Conservation (phyloP, 2,797 vertebrate genomes). For the Antrozous pallidus region DNA sequence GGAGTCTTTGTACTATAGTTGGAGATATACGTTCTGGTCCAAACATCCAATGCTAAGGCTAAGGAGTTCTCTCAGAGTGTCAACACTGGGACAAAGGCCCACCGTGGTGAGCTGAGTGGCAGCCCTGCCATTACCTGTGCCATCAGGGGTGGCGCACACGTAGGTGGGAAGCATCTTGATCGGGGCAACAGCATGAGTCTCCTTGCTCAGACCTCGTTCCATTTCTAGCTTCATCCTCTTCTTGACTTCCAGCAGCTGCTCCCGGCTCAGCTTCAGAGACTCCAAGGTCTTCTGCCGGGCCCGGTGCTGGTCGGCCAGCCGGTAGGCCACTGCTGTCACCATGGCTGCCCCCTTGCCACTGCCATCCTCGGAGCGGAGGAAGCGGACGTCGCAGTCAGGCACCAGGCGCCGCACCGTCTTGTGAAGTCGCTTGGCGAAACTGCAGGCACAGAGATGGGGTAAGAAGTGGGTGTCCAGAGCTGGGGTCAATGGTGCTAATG, state of each 20-base stretch:
- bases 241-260: constrained; percentile 94
- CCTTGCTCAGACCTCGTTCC: constrained; percentile 86
- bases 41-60: not conserved
- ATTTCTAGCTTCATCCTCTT: constrained; percentile 88
- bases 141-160: constrained; percentile 92
- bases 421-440: constrained; percentile 92
- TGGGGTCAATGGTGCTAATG: not conserved
- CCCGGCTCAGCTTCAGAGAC: constrained; percentile 85
- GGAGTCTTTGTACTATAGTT: not conserved
- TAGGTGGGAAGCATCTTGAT: constrained; percentile 97
- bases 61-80: not conserved
- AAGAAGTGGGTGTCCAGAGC: not conserved
- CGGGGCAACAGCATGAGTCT: constrained; percentile 83
- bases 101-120: too few species aligned
- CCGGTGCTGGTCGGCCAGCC: constrained; percentile 89
- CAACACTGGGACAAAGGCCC: not conserved
- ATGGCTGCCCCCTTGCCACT: constrained; percentile 97
- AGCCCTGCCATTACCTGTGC: constrained; percentile 86
- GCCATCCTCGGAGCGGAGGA: constrained; percentile 92
- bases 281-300: constrained; percentile 89
- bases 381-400: constrained; percentile 93
- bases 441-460: constrained; percentile 30
- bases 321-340: constrained; percentile 96
- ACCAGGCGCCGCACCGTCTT: constrained; percentile 92
- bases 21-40: not conserved